phyloP scores from a whole-genome alignment of 2,888 invertebrate species.

The Lacanobia oleracea region DNA sequence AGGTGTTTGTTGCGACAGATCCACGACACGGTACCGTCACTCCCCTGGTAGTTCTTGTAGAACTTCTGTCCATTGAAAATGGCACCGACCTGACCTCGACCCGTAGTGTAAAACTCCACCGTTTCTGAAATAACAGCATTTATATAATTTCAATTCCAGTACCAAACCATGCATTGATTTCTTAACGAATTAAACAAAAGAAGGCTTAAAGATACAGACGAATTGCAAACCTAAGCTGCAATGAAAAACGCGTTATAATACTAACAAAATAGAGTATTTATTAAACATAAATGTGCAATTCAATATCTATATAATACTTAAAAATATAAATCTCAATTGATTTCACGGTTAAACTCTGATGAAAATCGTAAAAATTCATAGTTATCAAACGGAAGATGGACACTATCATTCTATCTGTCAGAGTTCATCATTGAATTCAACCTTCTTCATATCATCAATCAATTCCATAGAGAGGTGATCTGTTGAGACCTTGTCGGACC shows the following conservation, averaged over 20 bases:
- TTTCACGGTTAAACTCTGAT: conserved; percentile 5
- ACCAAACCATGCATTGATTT: background rate
- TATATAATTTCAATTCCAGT: background rate
- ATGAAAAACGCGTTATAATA: conserved; percentile 5
- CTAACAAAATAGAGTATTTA: conserved; percentile 31
- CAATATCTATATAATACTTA: background rate
- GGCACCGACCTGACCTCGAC: conserved; percentile 60
- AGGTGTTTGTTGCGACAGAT: conserved; percentile 60
- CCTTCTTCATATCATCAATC: background rate
- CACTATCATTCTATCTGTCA: background rate
- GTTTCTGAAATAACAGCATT: conserved; percentile 17
- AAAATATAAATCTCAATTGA: conserved; percentile 5
- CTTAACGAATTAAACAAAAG: background rate
- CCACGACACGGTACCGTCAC: conserved; percentile 61
- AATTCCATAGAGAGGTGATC: background rate
- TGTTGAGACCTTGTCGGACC: background rate
- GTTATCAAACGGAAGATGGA: background rate
- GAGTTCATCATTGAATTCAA: background rate
- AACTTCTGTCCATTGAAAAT: conserved; percentile 61
- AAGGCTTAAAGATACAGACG: background rate
- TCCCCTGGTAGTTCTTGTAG: conserved; percentile 68
- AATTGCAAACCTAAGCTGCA: background rate
- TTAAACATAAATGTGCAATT: conserved; percentile 15
- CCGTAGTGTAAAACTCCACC: conserved; percentile 59
- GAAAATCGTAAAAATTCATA: background rate